Percentiles rank a stretch among this genome's conserved stretches.
phyloP scores from a whole-genome alignment of 2,797 vertebrate species.

The Tinamus major region DNA sequence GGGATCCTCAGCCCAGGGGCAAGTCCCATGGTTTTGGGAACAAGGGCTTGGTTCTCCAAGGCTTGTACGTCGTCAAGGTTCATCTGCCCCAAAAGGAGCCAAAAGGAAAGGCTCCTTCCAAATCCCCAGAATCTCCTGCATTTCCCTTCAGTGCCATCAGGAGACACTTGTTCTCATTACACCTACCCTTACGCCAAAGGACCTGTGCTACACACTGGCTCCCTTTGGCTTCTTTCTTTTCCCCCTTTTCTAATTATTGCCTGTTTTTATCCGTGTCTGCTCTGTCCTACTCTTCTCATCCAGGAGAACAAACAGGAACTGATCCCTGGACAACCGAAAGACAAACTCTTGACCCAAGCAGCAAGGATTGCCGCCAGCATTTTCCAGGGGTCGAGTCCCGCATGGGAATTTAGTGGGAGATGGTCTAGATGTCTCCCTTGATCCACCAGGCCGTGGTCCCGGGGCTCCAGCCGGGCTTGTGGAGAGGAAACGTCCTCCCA shows the following conservation, averaged over 20 bases:
- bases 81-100: background rate
- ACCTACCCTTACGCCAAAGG: accelerated
- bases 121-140: background rate
- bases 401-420: too few species aligned
- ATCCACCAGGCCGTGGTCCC: too few species aligned
- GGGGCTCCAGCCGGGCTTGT: too few species aligned
- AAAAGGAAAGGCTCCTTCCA: background rate
- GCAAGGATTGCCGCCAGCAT: accelerated
- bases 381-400: background rate
- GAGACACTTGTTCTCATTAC: background rate
- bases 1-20: too few species aligned
- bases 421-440: too few species aligned
- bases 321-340: accelerated
- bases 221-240: background rate
- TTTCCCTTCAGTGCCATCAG: background rate
- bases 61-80: too few species aligned
- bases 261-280: background rate
- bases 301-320: accelerated
- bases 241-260: background rate
- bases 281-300: background rate
- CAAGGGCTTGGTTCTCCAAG: too few species aligned
- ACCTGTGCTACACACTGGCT: background rate
- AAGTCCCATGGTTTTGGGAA: too few species aligned
- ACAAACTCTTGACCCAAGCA: too few species aligned
- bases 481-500: too few species aligned